Evolutionary conservation across 2,888 invertebrate genomes (phyloP).

Genomic region (Andrena fulva): DNA sequence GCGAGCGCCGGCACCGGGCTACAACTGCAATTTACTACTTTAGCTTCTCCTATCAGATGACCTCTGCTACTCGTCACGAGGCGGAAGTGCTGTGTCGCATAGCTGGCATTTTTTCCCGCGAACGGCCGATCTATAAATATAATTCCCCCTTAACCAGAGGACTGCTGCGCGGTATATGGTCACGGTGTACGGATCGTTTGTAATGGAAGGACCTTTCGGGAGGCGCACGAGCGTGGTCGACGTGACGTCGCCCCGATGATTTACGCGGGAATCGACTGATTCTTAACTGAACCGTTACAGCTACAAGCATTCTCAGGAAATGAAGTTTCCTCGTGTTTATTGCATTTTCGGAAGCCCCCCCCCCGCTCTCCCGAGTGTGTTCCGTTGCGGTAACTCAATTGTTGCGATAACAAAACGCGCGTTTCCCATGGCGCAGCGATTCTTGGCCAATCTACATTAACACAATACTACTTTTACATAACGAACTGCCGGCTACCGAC

Average conservation of each 20-base stretch:
- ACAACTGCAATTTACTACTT: constrained; percentile 68
- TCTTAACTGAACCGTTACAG: background rate
- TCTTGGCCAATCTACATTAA: constrained; percentile 37
- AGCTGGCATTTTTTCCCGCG: constrained; percentile 6
- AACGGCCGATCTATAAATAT: constrained; percentile 41
- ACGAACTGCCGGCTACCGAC: constrained; percentile 47
- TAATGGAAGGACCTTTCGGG: background rate
- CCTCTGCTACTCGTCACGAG: constrained; percentile 61
- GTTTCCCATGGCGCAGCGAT: constrained; percentile 21
- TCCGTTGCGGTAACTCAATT: background rate
- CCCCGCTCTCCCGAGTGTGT: background rate
- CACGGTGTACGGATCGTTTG: background rate
- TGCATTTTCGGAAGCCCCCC: background rate
- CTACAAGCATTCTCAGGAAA: background rate
- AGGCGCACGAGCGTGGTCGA: background rate
- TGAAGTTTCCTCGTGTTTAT: background rate
- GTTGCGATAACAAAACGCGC: background rate
- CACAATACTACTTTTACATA: constrained; percentile 67
- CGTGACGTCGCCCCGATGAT: background rate
- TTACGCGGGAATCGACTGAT: background rate
- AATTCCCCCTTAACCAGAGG: background rate
- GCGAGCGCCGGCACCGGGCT: constrained; percentile 22
- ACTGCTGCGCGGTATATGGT: background rate
- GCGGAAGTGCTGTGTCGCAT: constrained; percentile 46
- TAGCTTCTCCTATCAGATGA: constrained; percentile 61